A percentile compares a stretch with the other conserved stretches of the same genome.
phyloP scores from a whole-genome alignment of 2,888 invertebrate species.

The Nymphalis polychloros region DNA sequence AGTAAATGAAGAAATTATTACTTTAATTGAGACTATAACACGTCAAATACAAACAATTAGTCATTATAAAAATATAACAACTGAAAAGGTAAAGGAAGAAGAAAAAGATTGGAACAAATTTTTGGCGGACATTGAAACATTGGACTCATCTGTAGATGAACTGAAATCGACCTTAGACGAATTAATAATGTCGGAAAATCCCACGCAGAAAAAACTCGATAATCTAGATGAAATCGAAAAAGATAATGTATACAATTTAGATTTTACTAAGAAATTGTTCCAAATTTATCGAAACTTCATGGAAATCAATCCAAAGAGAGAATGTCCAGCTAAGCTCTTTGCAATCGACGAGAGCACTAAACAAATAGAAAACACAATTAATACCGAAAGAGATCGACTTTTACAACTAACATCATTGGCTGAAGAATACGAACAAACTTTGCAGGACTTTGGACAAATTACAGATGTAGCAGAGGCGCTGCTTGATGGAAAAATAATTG shows the following conservation, averaged over 20 bases:
- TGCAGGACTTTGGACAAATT: constrained; percentile 92
- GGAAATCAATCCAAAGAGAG: constrained; percentile 85
- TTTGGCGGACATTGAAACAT: constrained; percentile 82
- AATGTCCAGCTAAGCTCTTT: constrained; percentile 86
- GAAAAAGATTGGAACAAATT: constrained; percentile 88
- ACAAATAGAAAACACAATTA: constrained; percentile 86
- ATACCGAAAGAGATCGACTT: constrained; percentile 87
- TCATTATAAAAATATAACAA: constrained; percentile 79
- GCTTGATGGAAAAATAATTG: constrained; percentile 88
- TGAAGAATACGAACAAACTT: constrained; percentile 93
- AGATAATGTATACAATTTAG: constrained; percentile 83
- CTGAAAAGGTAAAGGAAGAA: constrained; percentile 76
- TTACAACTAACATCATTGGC: constrained; percentile 88
- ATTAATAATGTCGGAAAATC: constrained; percentile 83
- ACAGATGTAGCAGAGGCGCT: constrained; percentile 91
- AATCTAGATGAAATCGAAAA: constrained; percentile 87
- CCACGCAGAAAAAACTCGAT: constrained; percentile 85
- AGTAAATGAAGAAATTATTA: constrained; percentile 85
- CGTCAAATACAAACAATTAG: constrained; percentile 87
- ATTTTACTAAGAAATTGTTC: constrained; percentile 83
- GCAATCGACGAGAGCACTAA: constrained; percentile 85
- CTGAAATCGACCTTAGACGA: constrained; percentile 79
- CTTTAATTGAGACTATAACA: constrained; percentile 83
- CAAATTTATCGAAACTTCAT: constrained; percentile 83
- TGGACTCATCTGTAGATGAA: constrained; percentile 76